Evolutionary conservation across 2,113 vertebrate genomes (phyloP), one percentile per base, ranked within the genome.

Genomic region (Pandion haliaetus): DNA sequence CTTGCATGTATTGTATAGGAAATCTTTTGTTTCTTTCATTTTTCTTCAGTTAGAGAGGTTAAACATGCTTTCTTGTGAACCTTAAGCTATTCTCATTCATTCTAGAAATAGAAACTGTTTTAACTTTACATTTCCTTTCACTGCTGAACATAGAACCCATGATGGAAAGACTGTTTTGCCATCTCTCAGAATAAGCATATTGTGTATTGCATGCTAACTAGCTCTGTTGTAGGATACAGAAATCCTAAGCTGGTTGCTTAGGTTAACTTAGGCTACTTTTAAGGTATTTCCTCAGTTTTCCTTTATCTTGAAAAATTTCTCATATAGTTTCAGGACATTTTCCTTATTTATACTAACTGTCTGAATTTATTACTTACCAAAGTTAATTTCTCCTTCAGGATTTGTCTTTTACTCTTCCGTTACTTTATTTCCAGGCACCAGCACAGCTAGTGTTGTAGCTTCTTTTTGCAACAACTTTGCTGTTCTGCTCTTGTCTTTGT

Each of bases 51-150:
- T 88, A 44, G 86, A 90, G 92, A 80, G 14, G 24, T 63, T 76
- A 82, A 91, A 47, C 6, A 1, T 80, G 24, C 85, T 93, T 94
- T 77, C 65, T 82, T 86, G 69, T 49, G 45, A 90, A 67, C 12
- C 3, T 67, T 70, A 86, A 93, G 32, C 58, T 70, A 18, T 63
- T 78, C 62, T 57, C 66, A 77, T 82, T 90, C 61, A 85, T 78
- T n/a, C 34, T 88, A 44, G 42, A 91, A 83, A 74, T 19, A 84
- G 61, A 83, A 96, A 84, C 45, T 66, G 23, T 86, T 88, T 59
- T 77, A 79, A 66, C 14, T 72, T 85, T 31, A 86, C 62, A 52
- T 91, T 90, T 97, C 69, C 40, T 95, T 91, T 86, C 85, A 77
- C 19, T 45, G 44, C 54, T 71, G 80, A 79, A 86, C 17, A 12